A percentile compares a stretch with the other conserved stretches of the same genome.
Conservation (phyloP, 1,140 invertebrate species). For the Ceratosolen solmsi region DNA sequence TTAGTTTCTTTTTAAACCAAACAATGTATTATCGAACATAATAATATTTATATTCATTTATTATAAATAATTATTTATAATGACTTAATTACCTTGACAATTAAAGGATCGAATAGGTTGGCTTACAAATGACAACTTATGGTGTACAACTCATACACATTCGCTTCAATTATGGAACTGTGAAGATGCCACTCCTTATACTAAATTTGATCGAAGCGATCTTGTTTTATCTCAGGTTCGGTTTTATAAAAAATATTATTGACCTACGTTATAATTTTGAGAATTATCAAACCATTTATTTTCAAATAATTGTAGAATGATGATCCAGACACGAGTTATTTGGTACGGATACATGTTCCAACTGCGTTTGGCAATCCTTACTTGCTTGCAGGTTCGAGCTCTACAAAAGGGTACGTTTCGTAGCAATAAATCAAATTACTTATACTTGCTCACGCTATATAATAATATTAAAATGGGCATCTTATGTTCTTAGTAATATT, state of each 20-base stretch:
- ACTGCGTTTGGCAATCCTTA: slow-evolving; percentile 67
- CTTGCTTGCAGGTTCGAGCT: slow-evolving; percentile 78
- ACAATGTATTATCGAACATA: too few relatives aligned
- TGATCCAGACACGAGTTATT: slow-evolving; percentile 78
- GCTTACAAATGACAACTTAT: slow-evolving; percentile 73
- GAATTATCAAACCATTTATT: slow-evolving; percentile 27
- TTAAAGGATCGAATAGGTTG: slow-evolving; percentile 69
- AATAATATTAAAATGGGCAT: slow-evolving; percentile 17
- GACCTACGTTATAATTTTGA: neutral
- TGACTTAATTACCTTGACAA: too few relatives aligned
- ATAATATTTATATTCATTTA: too few relatives aligned
- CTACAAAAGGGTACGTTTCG: slow-evolving; percentile 72
- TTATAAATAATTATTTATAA: too few relatives aligned
- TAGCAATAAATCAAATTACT: neutral
- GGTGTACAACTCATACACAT: slow-evolving; percentile 81
- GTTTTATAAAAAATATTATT: neutral
- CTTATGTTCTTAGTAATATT: slow-evolving; percentile 68
- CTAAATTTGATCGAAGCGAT: slow-evolving; percentile 75
- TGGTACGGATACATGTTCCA: slow-evolving; percentile 73
- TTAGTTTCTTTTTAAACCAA: too few relatives aligned
- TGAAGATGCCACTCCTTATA: slow-evolving; percentile 76
- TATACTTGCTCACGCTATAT: neutral
- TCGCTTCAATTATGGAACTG: slow-evolving; percentile 83
- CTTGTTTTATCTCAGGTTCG: slow-evolving; percentile 56
- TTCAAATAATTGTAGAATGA: slow-evolving; percentile 71